Conservation (phyloP, 2,113 vertebrate genomes). For the Hoplias malabaricus region DNA sequence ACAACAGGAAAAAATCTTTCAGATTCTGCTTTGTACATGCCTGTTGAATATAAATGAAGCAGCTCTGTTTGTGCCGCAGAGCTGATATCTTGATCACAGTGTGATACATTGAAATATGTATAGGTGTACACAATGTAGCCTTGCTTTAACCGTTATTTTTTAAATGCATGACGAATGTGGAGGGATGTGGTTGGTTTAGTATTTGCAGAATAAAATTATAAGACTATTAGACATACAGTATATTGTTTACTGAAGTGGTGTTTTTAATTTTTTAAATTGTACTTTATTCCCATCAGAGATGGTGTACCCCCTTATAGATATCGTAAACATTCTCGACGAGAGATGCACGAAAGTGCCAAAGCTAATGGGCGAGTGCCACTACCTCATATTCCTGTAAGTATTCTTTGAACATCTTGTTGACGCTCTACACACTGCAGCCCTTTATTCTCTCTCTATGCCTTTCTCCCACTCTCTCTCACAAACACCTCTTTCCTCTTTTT, state of each 20-base stretch:
- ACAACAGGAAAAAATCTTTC: neutral
- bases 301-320: slow-evolving; percentile 92
- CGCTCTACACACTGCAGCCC: neutral
- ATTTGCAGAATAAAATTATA: too few relatives aligned
- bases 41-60: slow-evolving; percentile 30
- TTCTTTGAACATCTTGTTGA: slow-evolving; percentile 41
- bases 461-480: slow-evolving; percentile 33
- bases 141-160: neutral
- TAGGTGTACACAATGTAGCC: neutral
- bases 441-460: neutral
- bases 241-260: neutral
- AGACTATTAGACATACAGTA: too few relatives aligned
- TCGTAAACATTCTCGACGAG: slow-evolving; percentile 93
- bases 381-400: slow-evolving; percentile 98
- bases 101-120: neutral
- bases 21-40: neutral
- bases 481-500: slow-evolving; percentile 46
- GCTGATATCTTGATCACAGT: neutral
- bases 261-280: neutral
- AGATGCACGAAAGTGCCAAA: slow-evolving; percentile 99
- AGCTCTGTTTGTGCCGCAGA: neutral
- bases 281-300: slow-evolving; percentile 75
- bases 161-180: too few relatives aligned
- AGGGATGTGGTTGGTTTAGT: too few relatives aligned
- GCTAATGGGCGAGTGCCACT: slow-evolving; percentile 95